Evolutionary conservation across 2,113 vertebrate genomes (phyloP), one percentile per base, ranked within the genome.

Genomic region (Shinisaurus crocodilurus): DNA sequence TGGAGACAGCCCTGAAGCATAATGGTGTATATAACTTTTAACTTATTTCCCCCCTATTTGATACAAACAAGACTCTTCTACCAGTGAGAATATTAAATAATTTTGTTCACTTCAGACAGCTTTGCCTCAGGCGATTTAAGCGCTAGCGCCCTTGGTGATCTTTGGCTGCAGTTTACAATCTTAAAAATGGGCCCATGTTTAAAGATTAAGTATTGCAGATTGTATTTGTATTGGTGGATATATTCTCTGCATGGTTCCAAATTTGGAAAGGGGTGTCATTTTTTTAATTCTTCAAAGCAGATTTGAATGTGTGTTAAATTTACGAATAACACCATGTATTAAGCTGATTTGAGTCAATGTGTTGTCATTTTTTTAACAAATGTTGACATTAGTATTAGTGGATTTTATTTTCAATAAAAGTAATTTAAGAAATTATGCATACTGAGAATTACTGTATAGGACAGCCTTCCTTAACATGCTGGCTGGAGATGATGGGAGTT

Each of bases 1-100:
- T 75, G 23, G 29, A 87, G 20, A 50, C 15, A 37, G 12, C 69
- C 9, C 0, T 5, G 1, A 1, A 54, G 16, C 0, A 0, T 2
- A 40, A 27, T 13, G 3, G 32, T 85, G 20, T 15, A 29, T 0
- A 40, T 63, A 0, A 70, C 79, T n/a, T 70, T 5, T 9, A 6
- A 89, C 63, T 2, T 70, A 7, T 23, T 88, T 77, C 50, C 12
- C 5, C 45, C 40, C 69, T 54, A 12, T 74, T 75, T 86, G 67
- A 70, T 83, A 74, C 32, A 72, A 75, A 87, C 6, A 0, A 29
- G 81, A 37, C 37, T 69, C 3, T 15, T 77, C 72, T 88, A 37
- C 85, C 70, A 60, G 40, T 34, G 10, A 82, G 40, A 87, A 77
- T 85, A 80, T 88, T 84, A 6, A 40, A 43, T 16, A 13, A n/a